These are phyloP conservation scores for Acromyrmex charruanus DNA, from an alignment of 1,140 invertebrate genomes.

Conservation along the genomic window DNA sequence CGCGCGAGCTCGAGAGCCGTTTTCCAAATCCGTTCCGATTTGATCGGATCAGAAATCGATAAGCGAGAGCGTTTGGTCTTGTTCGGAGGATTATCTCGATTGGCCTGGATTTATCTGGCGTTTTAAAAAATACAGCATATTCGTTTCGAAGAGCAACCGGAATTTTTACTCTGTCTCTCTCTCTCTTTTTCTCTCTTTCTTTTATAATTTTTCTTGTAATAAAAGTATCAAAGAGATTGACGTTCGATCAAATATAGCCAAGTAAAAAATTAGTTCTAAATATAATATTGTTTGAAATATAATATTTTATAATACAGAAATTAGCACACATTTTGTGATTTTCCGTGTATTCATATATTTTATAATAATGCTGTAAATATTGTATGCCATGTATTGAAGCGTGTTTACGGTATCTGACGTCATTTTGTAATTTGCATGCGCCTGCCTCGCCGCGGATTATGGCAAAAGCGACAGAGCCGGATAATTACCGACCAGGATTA, in stretches of 20 bases:
- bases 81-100: constrained; percentile 55
- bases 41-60: constrained; percentile 63
- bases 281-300: neutral
- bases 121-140: constrained; percentile 32
- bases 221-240: neutral
- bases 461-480: constrained; percentile 35
- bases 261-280: neutral
- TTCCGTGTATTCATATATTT: neutral
- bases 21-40: constrained; percentile 59
- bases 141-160: neutral
- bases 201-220: neutral
- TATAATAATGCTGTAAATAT: constrained; percentile 6
- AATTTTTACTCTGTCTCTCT: neutral
- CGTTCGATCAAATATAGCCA: neutral
- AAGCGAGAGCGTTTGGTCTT: constrained; percentile 48
- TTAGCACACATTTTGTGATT: neutral
- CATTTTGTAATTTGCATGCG: constrained; percentile 42
- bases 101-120: constrained; percentile 48
- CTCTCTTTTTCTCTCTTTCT: neutral
- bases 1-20: constrained; percentile 46
- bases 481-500: constrained; percentile 51
- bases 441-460: constrained; percentile 15
- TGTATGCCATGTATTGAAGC: neutral
- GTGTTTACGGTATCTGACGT: neutral
- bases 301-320: neutral